Percentiles rank a stretch among this genome's conserved stretches.
Conservation (phyloP, 2,113 vertebrate species). For the human (Homo sapiens) region GRCh38 chr1:183881001-183881500, state of each 20-base stretch:
- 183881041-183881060: background rate
- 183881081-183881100: background rate
- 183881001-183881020: background rate
- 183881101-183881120: background rate
- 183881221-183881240: background rate
- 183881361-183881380: conserved; percentile 49
- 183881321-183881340: background rate
- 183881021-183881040: background rate
- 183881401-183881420: conserved; percentile 81
- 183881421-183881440: conserved; percentile 77
- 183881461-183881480: conserved; percentile 53
- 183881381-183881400: conserved; percentile 78
- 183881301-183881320: background rate
- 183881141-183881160: background rate
- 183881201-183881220: background rate
- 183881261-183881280: background rate
- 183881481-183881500: conserved; percentile 68
- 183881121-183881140: background rate
- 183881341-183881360: background rate
- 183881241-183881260: background rate
- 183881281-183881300: background rate
- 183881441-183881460: conserved; percentile 76
- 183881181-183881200: background rate
- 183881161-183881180: background rate
- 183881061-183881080: background rate